phyloP scores from a whole-genome alignment of 2,113 vertebrate genomes.

The Odontophorus gujanensis region DNA sequence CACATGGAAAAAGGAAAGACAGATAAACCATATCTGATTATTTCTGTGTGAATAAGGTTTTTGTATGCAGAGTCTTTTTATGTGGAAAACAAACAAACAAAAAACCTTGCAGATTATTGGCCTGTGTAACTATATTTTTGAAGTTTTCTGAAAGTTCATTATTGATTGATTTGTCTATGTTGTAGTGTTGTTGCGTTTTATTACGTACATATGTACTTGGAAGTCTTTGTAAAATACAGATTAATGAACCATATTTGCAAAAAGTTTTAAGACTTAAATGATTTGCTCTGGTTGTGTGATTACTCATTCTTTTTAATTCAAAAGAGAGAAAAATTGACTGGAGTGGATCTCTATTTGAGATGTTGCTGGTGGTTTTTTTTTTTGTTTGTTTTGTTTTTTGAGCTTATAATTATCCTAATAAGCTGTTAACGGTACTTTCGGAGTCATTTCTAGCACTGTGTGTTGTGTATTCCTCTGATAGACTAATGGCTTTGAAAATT shows the following conservation, averaged over 20 bases:
- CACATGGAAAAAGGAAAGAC: neutral
- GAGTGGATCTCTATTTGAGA: neutral
- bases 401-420: neutral
- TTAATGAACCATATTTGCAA: neutral
- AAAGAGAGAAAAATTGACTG: neutral
- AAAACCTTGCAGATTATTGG: neutral
- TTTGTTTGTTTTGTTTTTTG: neutral
- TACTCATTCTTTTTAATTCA: neutral
- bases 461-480: neutral
- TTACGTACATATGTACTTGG: neutral
- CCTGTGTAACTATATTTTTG: neutral
- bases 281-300: neutral
- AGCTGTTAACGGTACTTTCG: neutral
- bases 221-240: neutral
- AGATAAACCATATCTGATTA: neutral
- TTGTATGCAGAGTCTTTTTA: conserved; percentile 3
- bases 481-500: neutral
- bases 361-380: neutral
- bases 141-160: neutral
- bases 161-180: neutral
- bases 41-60: conserved; percentile 21
- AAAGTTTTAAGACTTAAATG: neutral
- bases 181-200: neutral
- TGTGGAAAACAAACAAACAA: neutral
- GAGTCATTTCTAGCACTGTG: neutral